Evolutionary conservation across 2,797 vertebrate genomes (phyloP), one percentile per base, ranked within the genome.

Genomic region (Pangasius sanitwongsei): DNA sequence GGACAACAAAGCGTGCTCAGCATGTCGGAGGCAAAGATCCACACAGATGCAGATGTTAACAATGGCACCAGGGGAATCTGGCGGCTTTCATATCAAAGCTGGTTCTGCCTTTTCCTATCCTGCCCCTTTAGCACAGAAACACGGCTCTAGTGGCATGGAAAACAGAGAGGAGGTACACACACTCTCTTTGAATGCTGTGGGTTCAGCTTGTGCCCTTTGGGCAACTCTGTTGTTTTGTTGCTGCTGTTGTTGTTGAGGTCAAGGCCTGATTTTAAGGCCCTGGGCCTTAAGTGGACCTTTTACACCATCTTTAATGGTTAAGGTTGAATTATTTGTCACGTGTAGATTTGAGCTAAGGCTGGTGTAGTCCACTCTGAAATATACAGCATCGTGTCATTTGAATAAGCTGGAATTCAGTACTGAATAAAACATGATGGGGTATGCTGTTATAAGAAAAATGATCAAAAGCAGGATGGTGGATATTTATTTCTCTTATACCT

Each of bases 1-100:
- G 93, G 92, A 89, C 82, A 91, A 93, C 94, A 96, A 95, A 96
- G 92, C 94, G 94, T 91, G 89, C 92, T 94, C 93, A 94, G 88
- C 44, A 90, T 67, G 90, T 91, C 90, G 92, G 86, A 92, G 89
- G 89, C 90, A 50, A 92, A 91, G 93, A 93, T 89, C 83, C 78
- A 85, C 86, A 91, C 59, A 90, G 91, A 94, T 92, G 92, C 84
- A 94, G 94, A 95, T 92, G 90, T 93, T 93, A 93, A 86, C 28
- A 89, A 88, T 85, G 88, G 92, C n/a, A 85, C 41, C 91, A 50
- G 48, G 80, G 88, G 92, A 92, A 83, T 89, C 77, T 25, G 55
- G 75, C 87, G 41, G 61, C 88, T 88, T 91, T 72, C 78, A 91
- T 91, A 91, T 91, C 34, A 90, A 89, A 86, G 81, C 31, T n/a